Evolutionary conservation across 2,888 invertebrate genomes (phyloP).

Genomic region (Mythimna ferrago): DNA sequence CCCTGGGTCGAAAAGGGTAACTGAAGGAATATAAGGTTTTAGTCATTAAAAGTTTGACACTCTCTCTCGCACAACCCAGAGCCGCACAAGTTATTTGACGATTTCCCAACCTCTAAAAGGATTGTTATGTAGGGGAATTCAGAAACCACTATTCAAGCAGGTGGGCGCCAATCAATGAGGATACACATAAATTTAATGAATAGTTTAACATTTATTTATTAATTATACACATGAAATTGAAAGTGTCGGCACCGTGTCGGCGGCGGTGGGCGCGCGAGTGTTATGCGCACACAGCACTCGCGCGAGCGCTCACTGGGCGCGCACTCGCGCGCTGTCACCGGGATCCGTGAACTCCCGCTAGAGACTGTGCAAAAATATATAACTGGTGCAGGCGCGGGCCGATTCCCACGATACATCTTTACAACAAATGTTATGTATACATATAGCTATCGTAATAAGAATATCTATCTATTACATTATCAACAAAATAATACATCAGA

Average conservation of each 20-base stretch:
- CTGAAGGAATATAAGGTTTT: no score
- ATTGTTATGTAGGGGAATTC: no score
- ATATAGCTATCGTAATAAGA: conserved; percentile 76
- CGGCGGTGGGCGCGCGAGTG: conserved; percentile 22
- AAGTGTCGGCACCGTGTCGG: conserved; percentile 64
- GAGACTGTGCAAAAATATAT: conserved; percentile 86
- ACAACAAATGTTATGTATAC: conserved; percentile 75
- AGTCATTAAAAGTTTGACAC: no score
- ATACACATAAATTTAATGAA: conserved; percentile 66
- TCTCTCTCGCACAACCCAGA: neutral
- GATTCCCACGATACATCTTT: conserved; percentile 64
- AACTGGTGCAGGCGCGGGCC: conserved; percentile 79
- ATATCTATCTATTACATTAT: conserved; percentile 75
- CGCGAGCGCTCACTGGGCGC: neutral
- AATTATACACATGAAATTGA: conserved; percentile 82
- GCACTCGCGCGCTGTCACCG: conserved; percentile 28
- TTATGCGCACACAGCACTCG: neutral
- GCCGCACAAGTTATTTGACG: neutral
- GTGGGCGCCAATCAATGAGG: conserved; percentile 33
- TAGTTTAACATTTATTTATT: conserved; percentile 87
- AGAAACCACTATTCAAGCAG: neutral
- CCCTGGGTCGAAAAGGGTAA: no score
- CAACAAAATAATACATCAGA: conserved; percentile 74
- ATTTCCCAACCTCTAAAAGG: neutral
- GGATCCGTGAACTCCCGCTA: conserved; percentile 52